Evolutionary conservation across 2,888 invertebrate species (phyloP).

Genomic region (Balanococcus diminutus): DNA sequence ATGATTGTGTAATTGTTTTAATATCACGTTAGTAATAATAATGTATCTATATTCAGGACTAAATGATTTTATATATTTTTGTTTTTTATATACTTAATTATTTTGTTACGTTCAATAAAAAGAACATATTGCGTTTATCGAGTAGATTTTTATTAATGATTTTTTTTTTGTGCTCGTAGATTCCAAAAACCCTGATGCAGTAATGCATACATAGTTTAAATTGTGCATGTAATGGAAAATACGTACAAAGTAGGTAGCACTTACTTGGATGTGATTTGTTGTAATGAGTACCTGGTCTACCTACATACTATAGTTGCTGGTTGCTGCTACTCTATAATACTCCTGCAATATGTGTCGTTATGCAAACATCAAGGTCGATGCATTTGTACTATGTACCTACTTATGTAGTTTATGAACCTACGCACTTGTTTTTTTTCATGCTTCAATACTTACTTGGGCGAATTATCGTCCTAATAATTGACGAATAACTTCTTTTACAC

Average conservation of each 20-base stretch:
- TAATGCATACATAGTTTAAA: too few relatives aligned
- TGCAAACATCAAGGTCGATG: not conserved
- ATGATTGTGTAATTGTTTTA: not conserved
- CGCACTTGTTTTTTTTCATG: not conserved
- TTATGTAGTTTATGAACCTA: not conserved
- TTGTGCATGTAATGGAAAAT: not conserved
- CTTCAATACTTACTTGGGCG: not conserved
- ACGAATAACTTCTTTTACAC: not conserved
- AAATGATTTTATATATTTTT: not conserved
- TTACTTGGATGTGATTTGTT: too few relatives aligned
- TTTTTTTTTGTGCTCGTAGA: not conserved
- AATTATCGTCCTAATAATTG: not conserved
- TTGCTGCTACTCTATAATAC: too few relatives aligned
- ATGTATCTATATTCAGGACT: not conserved
- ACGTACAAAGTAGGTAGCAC: not conserved
- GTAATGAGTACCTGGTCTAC: too few relatives aligned
- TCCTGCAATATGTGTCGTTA: not conserved
- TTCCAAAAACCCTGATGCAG: too few relatives aligned
- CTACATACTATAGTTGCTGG: too few relatives aligned
- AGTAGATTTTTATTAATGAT: not conserved
- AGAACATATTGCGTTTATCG: not conserved
- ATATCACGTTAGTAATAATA: not conserved
- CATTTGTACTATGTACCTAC: not conserved
- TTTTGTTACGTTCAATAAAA: slow-evolving; percentile 41
- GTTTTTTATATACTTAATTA: slow-evolving; percentile 6